These are phyloP conservation scores for Ormyrus nitidulus DNA, from an alignment of 2,888 invertebrate genomes.

Conservation along the genomic window DNA sequence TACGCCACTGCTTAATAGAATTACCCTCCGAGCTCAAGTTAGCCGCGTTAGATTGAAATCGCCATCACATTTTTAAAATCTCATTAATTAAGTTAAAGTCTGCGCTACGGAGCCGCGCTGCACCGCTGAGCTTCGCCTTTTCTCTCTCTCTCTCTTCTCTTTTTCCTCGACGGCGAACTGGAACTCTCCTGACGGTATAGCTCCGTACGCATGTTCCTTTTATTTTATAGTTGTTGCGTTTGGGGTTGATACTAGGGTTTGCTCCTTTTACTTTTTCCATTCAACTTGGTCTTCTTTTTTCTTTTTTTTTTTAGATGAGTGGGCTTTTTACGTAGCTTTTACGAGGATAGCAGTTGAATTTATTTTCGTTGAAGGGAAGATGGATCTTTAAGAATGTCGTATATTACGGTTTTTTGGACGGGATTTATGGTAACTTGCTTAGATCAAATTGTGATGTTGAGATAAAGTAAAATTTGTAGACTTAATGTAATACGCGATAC, in stretches of 20 bases:
- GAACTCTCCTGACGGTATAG: not conserved
- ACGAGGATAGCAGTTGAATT: constrained; percentile 27
- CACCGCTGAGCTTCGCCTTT: not conserved
- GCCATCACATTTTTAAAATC: constrained; percentile 71
- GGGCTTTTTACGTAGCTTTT: constrained; percentile 35
- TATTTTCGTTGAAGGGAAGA: constrained; percentile 15
- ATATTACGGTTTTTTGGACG: not conserved
- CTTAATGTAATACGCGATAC: not conserved
- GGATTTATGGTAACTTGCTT: not conserved
- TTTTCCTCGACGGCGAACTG: not conserved
- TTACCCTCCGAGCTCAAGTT: constrained; percentile 73
- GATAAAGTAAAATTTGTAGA: not conserved
- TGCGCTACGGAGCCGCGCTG: constrained; percentile 1
- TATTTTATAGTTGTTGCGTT: constrained; percentile 34
- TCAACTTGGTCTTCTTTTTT: no score
- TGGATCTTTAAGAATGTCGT: constrained; percentile 39
- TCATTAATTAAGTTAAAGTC: constrained; percentile 64
- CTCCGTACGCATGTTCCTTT: constrained; percentile 2
- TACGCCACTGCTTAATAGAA: constrained; percentile 74
- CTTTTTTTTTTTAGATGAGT: not conserved
- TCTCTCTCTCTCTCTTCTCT: not conserved
- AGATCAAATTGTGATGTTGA: no score
- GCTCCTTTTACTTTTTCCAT: not conserved
- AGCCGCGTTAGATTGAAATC: constrained; percentile 72
- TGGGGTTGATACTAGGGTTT: constrained; percentile 3